phyloP scores from a whole-genome alignment of 2,888 invertebrate genomes.

The Amphipoea oculea region DNA sequence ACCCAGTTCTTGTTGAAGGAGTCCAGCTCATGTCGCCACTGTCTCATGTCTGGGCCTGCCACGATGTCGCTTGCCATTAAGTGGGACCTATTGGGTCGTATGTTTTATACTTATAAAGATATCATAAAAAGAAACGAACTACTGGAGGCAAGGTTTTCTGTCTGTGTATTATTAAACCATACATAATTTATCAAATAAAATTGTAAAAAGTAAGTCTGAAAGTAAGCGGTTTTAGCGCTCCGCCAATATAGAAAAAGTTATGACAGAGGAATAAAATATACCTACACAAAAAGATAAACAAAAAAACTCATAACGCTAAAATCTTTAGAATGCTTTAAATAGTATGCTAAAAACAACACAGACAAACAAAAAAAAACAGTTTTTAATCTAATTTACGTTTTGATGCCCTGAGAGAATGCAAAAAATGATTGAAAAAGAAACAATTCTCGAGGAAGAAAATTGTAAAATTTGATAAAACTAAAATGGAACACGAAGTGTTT shows the following conservation, averaged over 20 bases:
- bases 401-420: background rate
- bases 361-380: background rate
- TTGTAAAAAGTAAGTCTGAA: background rate
- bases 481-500: background rate
- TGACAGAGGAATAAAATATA: no score
- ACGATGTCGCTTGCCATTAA: background rate
- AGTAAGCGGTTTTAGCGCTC: background rate
- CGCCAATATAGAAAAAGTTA: no score
- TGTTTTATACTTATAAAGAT: background rate
- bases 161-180: background rate
- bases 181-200: background rate
- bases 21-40: background rate
- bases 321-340: background rate
- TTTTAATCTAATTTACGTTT: slow-evolving; percentile 12
- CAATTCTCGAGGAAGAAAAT: background rate
- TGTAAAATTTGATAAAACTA: background rate
- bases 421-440: slow-evolving; percentile 4
- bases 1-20: background rate
- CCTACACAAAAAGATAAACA: no score
- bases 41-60: no score
- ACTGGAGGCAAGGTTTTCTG: background rate
- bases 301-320: background rate
- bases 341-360: background rate
- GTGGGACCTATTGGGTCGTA: background rate
- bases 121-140: background rate